phyloP scores from a whole-genome alignment of 2,113 vertebrate genomes.

The Megatriorchis doriae region DNA sequence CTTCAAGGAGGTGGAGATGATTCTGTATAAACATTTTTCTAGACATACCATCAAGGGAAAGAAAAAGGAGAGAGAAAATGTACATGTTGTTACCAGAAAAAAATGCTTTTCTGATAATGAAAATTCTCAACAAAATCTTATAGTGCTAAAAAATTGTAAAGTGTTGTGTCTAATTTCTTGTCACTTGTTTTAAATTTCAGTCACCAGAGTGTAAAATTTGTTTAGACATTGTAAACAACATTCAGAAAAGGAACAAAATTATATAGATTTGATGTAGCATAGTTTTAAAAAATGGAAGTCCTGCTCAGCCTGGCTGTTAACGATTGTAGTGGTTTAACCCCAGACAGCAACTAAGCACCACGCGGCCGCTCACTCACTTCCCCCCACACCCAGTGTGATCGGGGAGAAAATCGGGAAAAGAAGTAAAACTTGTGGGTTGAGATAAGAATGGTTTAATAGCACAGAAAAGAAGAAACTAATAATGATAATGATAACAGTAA shows the following conservation, averaged over 20 bases:
- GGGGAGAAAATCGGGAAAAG: too few relatives aligned
- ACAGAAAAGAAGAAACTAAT: too few relatives aligned
- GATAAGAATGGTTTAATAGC: too few relatives aligned
- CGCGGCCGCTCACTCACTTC: too few relatives aligned
- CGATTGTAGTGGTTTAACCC: too few relatives aligned
- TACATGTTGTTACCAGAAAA: not conserved
- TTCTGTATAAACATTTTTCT: not conserved
- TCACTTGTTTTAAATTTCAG: not conserved
- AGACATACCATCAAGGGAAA: not conserved
- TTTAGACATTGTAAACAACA: not conserved
- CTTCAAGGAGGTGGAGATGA: not conserved
- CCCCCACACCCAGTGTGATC: too few relatives aligned
- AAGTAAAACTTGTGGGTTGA: too few relatives aligned
- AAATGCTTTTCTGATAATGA: not conserved
- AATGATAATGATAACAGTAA: too few relatives aligned
- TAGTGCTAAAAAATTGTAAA: not conserved
- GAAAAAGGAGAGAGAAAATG: not conserved
- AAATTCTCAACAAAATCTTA: not conserved
- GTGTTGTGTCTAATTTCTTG: not conserved
- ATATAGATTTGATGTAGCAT: not conserved
- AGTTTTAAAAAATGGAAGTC: not conserved
- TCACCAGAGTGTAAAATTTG: not conserved
- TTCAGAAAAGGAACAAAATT: not conserved
- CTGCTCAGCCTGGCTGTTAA: not conserved
- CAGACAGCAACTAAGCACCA: too few relatives aligned